Percentiles rank a stretch among this genome's conserved stretches.
phyloP scores from a whole-genome alignment of 2,113 vertebrate genomes.

The Thamnaconus septentrionalis region DNA sequence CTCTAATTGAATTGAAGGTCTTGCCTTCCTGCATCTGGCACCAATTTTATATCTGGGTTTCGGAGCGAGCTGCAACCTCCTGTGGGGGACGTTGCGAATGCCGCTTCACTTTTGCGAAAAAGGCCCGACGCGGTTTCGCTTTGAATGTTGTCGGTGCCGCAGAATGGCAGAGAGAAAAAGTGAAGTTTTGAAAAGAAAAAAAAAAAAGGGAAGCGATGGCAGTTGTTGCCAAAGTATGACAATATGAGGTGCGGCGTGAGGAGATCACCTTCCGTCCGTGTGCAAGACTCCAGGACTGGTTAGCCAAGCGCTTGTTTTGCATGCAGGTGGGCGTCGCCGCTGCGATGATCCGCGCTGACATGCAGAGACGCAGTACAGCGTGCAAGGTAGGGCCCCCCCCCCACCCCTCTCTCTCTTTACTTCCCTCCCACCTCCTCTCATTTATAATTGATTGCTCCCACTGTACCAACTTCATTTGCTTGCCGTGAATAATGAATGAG shows the following conservation, averaged over 20 bases:
- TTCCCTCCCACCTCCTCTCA: slow-evolving; percentile 66
- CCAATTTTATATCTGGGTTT: slow-evolving; percentile 61
- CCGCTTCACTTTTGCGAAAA: slow-evolving; percentile 53
- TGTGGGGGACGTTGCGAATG: slow-evolving; percentile 46
- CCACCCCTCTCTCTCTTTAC: slow-evolving; percentile 36
- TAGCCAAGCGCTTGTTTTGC: slow-evolving; percentile 32
- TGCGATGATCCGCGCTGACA: slow-evolving; percentile 38
- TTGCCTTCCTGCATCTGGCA: slow-evolving; percentile 37
- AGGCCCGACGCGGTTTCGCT: slow-evolving; percentile 62
- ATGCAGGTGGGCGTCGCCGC: slow-evolving; percentile 26
- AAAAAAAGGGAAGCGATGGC: too few relatives aligned
- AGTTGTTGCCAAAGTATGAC: too few relatives aligned
- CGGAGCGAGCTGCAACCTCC: slow-evolving; percentile 36
- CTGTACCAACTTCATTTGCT: slow-evolving; percentile 78
- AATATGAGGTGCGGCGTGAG: too few relatives aligned
- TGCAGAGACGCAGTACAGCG: slow-evolving; percentile 48
- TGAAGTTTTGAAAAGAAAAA: too few relatives aligned
- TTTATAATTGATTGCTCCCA: slow-evolving; percentile 79
- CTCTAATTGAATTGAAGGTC: too few relatives aligned
- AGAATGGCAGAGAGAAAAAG: neutral
- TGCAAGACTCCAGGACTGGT: slow-evolving; percentile 8
- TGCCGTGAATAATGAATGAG: slow-evolving; percentile 78
- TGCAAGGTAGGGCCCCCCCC: slow-evolving; percentile 48
- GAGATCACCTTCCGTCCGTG: too few relatives aligned
- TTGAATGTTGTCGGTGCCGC: slow-evolving; percentile 52